Base-by-base conservation (phyloP, 1,140 invertebrate genomes). In the Brachionus rubens region DNA sequence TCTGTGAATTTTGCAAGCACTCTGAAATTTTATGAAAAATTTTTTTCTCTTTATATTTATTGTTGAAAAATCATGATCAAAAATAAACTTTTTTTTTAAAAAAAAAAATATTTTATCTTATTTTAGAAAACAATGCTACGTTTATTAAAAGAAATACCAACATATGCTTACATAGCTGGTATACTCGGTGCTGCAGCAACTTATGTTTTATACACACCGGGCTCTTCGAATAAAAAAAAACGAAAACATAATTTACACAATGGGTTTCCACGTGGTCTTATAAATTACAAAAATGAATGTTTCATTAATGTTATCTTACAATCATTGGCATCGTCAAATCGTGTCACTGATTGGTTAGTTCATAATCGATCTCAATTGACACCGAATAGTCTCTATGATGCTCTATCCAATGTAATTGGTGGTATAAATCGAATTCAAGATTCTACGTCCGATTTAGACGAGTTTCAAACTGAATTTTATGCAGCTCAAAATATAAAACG, bases 251-350 rank as follows among this genome's bases (percentile, higher is more conserved):
- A 1, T 1, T 21, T 19, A 4, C 24, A 40, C 6, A 50, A 24
- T n/a, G 21, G 21, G 9, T 54, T 16, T 30, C 68, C 68, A 9
- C 19, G 68, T 6, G 68, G 46, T 10, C 46, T 72, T 10, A 72
- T 72, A n/a, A 72, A 72, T 48, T 72, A 72, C 28, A 72, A 72
- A 54, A 72, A 72, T 16, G 68, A 72, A 72, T 72, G 68, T 26
- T 72, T 72, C 30, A 72, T 72, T 40, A 72, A 72, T 19, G 68
- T 72, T 4, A 72, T 72, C 36, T 50, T 72, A 19, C 68, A 72
- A 24, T 72, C 68, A 50, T 36, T 72, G 46, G 68, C 68, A 9
- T 48, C 68, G 33, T 72, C 68, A 10, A 36, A 50, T 48, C 28
- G 40, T 16, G 68, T 72, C n/a, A 72, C 68, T 36, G 46, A 72